Evolutionary conservation across 35 echinoderm and acorn worm species (phyloP).

Genomic region (Strongylocentrotus purpuratus): DNA sequence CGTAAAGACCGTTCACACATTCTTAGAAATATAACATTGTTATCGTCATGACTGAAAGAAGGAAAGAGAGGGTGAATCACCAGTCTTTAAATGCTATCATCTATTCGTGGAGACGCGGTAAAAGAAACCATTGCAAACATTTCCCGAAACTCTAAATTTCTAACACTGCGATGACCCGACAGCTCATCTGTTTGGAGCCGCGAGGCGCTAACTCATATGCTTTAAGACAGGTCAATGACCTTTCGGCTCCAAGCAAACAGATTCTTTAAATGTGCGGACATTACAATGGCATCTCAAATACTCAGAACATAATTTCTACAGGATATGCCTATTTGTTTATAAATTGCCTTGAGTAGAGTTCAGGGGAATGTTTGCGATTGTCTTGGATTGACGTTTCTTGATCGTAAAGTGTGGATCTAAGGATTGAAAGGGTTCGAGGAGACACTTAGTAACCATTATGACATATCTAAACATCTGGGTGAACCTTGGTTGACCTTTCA

Average conservation of each 20-base stretch:
- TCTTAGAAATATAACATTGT: background rate
- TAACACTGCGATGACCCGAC: no score
- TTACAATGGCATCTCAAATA: no score
- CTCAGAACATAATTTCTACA: no score
- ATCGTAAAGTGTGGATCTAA: background rate
- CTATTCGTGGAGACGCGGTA: background rate
- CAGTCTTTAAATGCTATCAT: background rate
- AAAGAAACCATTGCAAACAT: no score
- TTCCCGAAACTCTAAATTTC: no score
- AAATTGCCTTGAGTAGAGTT: background rate
- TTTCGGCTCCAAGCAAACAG: no score
- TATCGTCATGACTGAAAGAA: background rate
- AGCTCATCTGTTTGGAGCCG: no score
- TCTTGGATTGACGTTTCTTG: background rate
- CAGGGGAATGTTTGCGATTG: background rate
- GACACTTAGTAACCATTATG: background rate
- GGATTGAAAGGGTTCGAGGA: background rate
- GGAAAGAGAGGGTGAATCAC: background rate
- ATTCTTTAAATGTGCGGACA: no score
- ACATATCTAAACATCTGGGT: background rate
- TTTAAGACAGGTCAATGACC: no score
- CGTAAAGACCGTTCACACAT: background rate
- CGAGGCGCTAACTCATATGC: no score
- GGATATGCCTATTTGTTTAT: no score
- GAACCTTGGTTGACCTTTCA: background rate